Base-by-base conservation (phyloP, 2,113 vertebrate species). In the Choloepus hoffmanni region DNA sequence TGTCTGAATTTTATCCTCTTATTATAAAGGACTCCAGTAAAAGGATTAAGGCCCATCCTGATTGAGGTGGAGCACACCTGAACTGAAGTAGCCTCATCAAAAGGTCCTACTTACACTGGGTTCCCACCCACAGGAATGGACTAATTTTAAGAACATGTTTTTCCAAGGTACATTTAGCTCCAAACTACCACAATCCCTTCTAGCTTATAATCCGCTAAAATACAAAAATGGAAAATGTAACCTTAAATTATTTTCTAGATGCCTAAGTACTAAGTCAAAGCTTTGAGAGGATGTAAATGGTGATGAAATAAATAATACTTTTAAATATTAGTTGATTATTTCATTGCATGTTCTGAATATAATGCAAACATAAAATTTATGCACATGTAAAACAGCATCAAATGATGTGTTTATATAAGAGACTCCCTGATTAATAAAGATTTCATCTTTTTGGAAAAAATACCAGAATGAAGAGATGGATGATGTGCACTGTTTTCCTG, bases 291-390 rank as follows among this genome's bases (percentile, higher is more conserved):
- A 18, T 3, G 13, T 23, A 36, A 78, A 26, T 18, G 11, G 15
- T 2, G 4, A 12, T 30, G 30, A 28, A 11, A 85, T 8, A 19
- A n/a, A 14, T 4, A 23, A 1, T 2, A 10, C 40, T 40, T 76
- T 26, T 23, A 1, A 43, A 50, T 3, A 13, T 4, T 6, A 23
- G 12, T 14, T 26, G 2, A 23, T 36, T 63, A 78, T 65, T 43
- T 36, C 10, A 15, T 14, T 10, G 10, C 3, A 1, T 1, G 0
- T 7, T 23, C 60, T 24, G 36, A 30, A 65, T 33, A 19, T 0
- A 23, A 24, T 2, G 3, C 18, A 30, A 15, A 36, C 12, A 7
- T 0, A 13, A 14, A 4, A 12, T n/a, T 43, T 30, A 23, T 24
- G 36, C 76, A 55, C 48, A 26, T 36, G 36, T 18, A 19, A 23